Evolutionary conservation across 2,888 invertebrate species (phyloP), one percentile per base, ranked within the genome.

Genomic region (Cryptops parisi): DNA sequence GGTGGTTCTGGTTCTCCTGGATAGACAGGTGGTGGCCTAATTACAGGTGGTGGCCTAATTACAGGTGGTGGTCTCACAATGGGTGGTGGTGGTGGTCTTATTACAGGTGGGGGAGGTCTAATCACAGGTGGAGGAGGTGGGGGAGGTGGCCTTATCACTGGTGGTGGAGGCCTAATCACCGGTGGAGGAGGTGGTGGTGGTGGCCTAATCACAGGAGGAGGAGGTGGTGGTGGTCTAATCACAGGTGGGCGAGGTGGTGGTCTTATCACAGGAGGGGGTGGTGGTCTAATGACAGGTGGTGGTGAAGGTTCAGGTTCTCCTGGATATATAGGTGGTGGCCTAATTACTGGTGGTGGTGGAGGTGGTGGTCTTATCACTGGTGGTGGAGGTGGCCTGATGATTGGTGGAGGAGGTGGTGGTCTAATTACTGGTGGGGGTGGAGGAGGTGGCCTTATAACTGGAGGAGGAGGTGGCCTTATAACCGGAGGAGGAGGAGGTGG

Each of bases 391-490:
- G 52, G 39, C 26, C 27, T 5, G 15, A 33, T 19, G n/a, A 22
- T 33, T 5, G 43, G 50, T 3, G 45, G 44, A 4, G 45, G 52
- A 25, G 44, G 25, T 25, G 44, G 44, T 5, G 25, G 23, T 25
- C 26, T 24, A 2, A 22, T 15, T 5, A 27, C 33, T 25, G 17
- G 43, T 15, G 45, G 44, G 19, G 44, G 23, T 19, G 40, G 41
- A 2, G 3, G 5, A 23, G 27, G 22, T 26, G 49, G 54, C n/a
- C 44, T 38, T 50, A 6, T 2, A 6, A 44, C 27, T 12, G 52
- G 54, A 21, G 54, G 54, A n/a, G 54, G 54, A 3, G 46, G 52
- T 19, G 54, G 54, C 25, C 43, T 40, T 25, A 39, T 33, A 15
- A 22, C 19, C 33, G 26, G 50, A 22, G 50, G 41, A 38, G 39